Conservation (phyloP, 2,113 vertebrate genomes). For the Brachyhypopomus gauderio region DNA sequence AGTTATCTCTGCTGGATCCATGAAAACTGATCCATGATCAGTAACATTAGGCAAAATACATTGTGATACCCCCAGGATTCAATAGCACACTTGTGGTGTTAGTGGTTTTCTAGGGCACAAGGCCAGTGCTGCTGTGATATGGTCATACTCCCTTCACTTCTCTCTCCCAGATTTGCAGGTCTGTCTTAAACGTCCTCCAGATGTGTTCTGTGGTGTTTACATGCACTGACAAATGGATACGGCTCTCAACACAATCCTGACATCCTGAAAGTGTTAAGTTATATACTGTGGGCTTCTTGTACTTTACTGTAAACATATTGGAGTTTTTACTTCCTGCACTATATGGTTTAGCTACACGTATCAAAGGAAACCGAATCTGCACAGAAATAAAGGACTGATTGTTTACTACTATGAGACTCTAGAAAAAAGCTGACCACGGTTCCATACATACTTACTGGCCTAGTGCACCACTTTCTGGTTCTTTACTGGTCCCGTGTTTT, state of each 20-base stretch:
- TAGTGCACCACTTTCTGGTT: too few relatives aligned
- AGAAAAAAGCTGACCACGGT: too few relatives aligned
- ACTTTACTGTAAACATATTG: conserved; percentile 52
- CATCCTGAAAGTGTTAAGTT: too few relatives aligned
- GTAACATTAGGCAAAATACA: neutral
- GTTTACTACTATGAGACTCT: too few relatives aligned
- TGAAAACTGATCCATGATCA: too few relatives aligned
- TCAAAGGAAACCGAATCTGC: neutral
- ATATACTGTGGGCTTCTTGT: conserved; percentile 51
- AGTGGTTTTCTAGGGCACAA: conserved; percentile 8
- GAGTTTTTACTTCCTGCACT: conserved; percentile 26
- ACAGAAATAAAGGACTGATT: neutral
- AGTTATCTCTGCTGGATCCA: too few relatives aligned
- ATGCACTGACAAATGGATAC: conserved; percentile 61
- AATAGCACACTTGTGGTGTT: neutral
- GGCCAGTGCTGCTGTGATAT: conserved; percentile 46
- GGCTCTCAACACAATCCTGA: conserved; percentile 53
- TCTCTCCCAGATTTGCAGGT: conserved; percentile 15
- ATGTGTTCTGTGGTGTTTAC: conserved; percentile 55
- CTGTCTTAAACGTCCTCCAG: conserved; percentile 49
- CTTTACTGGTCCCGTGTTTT: too few relatives aligned
- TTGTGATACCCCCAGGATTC: neutral
- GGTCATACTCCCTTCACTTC: conserved; percentile 35
- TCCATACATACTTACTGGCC: too few relatives aligned
- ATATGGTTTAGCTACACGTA: conserved; percentile 1